A percentile compares a stretch with the other conserved stretches of the same genome.
These are phyloP conservation scores for Pantala flavescens DNA, from an alignment of 1,140 invertebrate genomes.

Conservation along the genomic window DNA sequence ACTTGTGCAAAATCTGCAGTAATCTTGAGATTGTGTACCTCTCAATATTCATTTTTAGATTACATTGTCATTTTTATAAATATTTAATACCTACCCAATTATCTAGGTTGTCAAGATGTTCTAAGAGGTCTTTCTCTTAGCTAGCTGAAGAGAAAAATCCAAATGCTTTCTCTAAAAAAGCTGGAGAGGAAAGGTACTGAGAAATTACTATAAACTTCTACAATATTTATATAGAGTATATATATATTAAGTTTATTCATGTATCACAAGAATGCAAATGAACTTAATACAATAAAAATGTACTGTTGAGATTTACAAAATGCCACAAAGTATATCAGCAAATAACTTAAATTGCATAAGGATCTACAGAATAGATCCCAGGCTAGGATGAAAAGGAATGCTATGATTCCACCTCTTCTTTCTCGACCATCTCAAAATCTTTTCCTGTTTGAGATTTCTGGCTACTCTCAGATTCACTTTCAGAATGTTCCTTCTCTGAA, in stretches of 20 bases:
- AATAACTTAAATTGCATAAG: neutral
- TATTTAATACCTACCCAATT: neutral
- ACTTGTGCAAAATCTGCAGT: neutral
- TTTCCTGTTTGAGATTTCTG: slow-evolving; percentile 64
- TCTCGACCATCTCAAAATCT: slow-evolving; percentile 68
- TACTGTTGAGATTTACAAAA: neutral
- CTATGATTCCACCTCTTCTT: slow-evolving; percentile 43
- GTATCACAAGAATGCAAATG: slow-evolving; percentile 2
- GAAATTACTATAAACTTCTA: neutral
- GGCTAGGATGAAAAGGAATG: slow-evolving; percentile 20
- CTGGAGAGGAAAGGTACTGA: neutral
- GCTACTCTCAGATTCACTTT: slow-evolving; percentile 54
- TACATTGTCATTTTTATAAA: too few relatives aligned
- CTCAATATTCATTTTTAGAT: too few relatives aligned
- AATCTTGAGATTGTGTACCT: neutral
- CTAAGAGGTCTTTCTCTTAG: neutral
- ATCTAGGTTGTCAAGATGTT: neutral
- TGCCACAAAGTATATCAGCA: slow-evolving; percentile 1
- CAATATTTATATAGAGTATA: neutral
- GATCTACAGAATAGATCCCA: neutral
- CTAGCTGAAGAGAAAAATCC: neutral
- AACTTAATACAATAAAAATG: neutral
- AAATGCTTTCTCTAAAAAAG: neutral
- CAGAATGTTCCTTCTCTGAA: slow-evolving; percentile 29
- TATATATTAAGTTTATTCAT: neutral